Base-by-base conservation (phyloP, 2,797 vertebrate genomes). In the Enteromius argenteus region DNA sequence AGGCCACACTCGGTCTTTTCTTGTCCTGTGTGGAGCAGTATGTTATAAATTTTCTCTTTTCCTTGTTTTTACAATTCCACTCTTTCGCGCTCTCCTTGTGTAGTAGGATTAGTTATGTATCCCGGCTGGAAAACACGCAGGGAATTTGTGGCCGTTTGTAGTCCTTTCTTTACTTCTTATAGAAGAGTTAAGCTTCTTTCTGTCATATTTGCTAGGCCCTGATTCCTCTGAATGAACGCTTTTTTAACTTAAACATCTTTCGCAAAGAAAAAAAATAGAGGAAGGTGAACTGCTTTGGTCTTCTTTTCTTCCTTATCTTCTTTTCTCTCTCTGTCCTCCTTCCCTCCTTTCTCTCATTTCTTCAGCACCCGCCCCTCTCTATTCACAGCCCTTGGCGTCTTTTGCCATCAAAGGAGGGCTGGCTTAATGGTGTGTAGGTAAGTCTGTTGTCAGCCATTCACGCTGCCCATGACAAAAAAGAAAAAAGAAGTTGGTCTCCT, bases 381-480 rank as follows among this genome's bases (percentile, higher is more conserved):
- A 91, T 94, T 94, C 92, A 94, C 68, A 49, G 91, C 92, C 91
- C 89, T 89, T 89, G 89, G 89, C 90, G 87, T 91, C 87, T 93
- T 93, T 93, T 92, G 86, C 92, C 92, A 90, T 94, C 93, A 94
- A 89, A 90, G 92, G 86, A 85, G 66, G 86, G 84, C 80, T 86
- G 86, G 84, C 89, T 88, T 91, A 92, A 93, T 93, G 90, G 90
- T 86, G 86, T 93, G 93, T 91, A 92, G 92, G 92, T 93, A 90
- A 92, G 91, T 83, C 92, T 90, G 92, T 92, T 94, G 93, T 94
- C 92, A 88, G 85, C 60, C 64, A 62, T 87, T 90, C 79, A 67
- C 86, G 72, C 90, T 64, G 85, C 86, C 88, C 67, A 82, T 85
- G 86, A 89, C 80, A 86, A 89, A 88, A 86, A 86, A 62, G 44